Evolutionary conservation across 1,140 invertebrate genomes (phyloP).

Genomic region (Eueides isabella): DNA sequence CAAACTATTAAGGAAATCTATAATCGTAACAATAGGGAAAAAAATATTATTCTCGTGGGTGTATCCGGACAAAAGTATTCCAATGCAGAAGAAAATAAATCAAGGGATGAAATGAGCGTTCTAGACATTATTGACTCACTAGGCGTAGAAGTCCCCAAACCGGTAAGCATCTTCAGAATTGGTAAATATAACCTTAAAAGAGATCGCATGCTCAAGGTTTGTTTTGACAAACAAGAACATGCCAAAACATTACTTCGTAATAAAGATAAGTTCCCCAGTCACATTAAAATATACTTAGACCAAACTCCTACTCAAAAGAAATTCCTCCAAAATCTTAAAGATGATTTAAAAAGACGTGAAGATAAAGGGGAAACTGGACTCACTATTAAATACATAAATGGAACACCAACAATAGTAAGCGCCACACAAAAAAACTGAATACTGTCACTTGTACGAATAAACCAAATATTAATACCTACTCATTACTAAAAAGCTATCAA

Average conservation of each 20-base stretch:
- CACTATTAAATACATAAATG: too few relatives aligned
- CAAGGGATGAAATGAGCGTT: constrained; percentile 26
- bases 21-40: too few relatives aligned
- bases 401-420: too few relatives aligned
- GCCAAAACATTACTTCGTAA: constrained; percentile 21
- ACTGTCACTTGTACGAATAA: too few relatives aligned
- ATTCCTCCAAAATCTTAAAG: constrained; percentile 17
- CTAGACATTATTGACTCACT: constrained; percentile 23
- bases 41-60: too few relatives aligned
- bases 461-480: too few relatives aligned
- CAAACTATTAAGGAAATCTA: too few relatives aligned
- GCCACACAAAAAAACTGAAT: too few relatives aligned
- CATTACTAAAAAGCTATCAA: too few relatives aligned
- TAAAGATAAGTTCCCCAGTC: constrained; percentile 20
- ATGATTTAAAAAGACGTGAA: background rate
- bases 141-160: constrained; percentile 27
- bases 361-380: too few relatives aligned
- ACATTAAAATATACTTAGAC: constrained; percentile 20
- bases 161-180: constrained; percentile 14
- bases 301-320: constrained; percentile 29
- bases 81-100: constrained; percentile 14
- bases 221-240: background rate
- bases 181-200: too few relatives aligned
- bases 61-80: background rate
- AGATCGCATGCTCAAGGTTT: constrained; percentile 23